Evolutionary conservation across 2,888 invertebrate genomes (phyloP).

Genomic region (Syrphus vitripennis): DNA sequence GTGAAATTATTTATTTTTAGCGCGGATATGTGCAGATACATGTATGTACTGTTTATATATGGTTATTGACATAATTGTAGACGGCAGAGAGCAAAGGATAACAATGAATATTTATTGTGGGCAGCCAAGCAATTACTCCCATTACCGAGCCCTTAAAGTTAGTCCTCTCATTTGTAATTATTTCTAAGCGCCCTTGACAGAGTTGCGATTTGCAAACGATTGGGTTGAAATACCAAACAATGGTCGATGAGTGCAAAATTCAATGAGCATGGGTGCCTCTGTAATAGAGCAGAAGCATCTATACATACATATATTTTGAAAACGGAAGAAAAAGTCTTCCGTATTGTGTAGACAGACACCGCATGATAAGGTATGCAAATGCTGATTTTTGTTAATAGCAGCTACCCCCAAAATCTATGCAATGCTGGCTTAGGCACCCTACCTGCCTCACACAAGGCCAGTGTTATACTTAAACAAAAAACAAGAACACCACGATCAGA

Average conservation of each 20-base stretch:
- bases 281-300: no score
- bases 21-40: constrained; percentile 50
- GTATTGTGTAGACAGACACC: no score
- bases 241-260: not conserved
- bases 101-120: constrained; percentile 72
- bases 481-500: no score
- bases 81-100: constrained; percentile 71
- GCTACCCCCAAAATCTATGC: no score
- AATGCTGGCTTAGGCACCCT: no score
- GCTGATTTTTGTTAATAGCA: no score
- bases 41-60: no score
- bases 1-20: constrained; percentile 33
- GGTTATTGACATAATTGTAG: constrained; percentile 77
- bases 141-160: constrained; percentile 61
- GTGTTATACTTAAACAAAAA: no score
- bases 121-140: constrained; percentile 72
- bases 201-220: constrained; percentile 45
- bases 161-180: constrained; percentile 61
- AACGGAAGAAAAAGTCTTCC: no score
- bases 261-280: not conserved
- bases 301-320: no score
- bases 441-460: no score
- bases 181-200: constrained; percentile 55
- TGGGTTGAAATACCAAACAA: not conserved
- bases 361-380: no score